Evolutionary conservation across 2,113 vertebrate species (phyloP), one percentile per base, ranked within the genome.

Genomic region (Clarias gariepinus): DNA sequence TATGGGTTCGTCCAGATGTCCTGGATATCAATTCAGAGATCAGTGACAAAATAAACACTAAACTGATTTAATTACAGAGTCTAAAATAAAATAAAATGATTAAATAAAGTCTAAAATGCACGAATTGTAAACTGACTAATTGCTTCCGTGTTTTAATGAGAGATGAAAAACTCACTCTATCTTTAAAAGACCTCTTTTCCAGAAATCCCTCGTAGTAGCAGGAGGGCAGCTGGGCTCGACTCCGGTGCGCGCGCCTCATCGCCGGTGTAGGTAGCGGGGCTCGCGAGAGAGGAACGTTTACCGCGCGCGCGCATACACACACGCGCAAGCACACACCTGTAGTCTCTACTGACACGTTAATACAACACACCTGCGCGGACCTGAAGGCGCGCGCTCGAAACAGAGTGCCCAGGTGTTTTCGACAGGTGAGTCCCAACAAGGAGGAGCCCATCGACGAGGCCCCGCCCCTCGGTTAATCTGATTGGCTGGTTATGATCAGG

Each of bases 181-280:
- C 95, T 3, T 86, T 90, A 8, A 93, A 89, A 0, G 91, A 89
- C 41, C 89, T 93, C 91, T 96, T 97, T 90, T 96, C 95, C 88
- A 97, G 87, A 85, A 92, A 96, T 23, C 95, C 96, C 79, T 97
- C 96, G 0, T 95, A 89, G 88, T 97, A 97, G 77, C 95, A 95
- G 0, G 89, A 25, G 1, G 94, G 95, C 60, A 93, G 86, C 73
- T 90, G 58, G 2, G 21, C 8, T 89, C 90, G 92, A 53, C 13
- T 78, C 41, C 93, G 89, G 13, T 89, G 84, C 0, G 25, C 3
- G 53, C 92, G 86, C 74, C 30, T 92, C 2, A 88, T 19, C 4
- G 53, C 5, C 18, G 90, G 6, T 21, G 53, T n/a, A 53, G 15
- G 30, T 53, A 52, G 23, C 23, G 13, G 10, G 9, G 23, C 57